Conservation (phyloP, 2,888 invertebrate genomes). For the Thysanoteuthis rhombus region DNA sequence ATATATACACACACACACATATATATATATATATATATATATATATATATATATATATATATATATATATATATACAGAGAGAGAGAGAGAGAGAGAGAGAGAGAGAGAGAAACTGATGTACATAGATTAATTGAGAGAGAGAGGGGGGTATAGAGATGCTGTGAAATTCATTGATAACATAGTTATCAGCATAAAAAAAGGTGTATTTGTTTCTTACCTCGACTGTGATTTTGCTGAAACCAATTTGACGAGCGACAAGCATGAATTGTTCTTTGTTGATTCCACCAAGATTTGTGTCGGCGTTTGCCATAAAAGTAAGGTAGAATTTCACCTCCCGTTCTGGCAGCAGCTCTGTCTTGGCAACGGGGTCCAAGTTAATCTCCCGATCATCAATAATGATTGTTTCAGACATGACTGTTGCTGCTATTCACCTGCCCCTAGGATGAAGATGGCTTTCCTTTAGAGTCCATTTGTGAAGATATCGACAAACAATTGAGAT, state of each 20-base stretch:
- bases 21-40: no score
- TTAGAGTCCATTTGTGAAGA: not conserved
- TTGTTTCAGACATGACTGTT: not conserved
- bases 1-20: no score
- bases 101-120: not conserved
- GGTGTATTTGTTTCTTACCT: not conserved
- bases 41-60: no score
- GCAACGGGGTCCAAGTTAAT: conserved; percentile 24
- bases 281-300: not conserved
- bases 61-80: no score
- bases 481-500: not conserved
- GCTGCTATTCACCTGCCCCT: not conserved
- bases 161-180: no score
- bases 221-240: conserved; percentile 17
- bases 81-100: not conserved
- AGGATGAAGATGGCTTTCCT: not conserved
- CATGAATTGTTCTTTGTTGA: conserved; percentile 18
- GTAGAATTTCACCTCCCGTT: conserved; percentile 17
- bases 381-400: not conserved
- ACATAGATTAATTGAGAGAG: no score
- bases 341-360: conserved; percentile 14
- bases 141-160: not conserved
- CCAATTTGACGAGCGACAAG: not conserved
- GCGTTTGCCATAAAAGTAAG: not conserved
- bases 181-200: no score